phyloP scores from a whole-genome alignment of 2,797 vertebrate genomes.

The Selene dorsalis region DNA sequence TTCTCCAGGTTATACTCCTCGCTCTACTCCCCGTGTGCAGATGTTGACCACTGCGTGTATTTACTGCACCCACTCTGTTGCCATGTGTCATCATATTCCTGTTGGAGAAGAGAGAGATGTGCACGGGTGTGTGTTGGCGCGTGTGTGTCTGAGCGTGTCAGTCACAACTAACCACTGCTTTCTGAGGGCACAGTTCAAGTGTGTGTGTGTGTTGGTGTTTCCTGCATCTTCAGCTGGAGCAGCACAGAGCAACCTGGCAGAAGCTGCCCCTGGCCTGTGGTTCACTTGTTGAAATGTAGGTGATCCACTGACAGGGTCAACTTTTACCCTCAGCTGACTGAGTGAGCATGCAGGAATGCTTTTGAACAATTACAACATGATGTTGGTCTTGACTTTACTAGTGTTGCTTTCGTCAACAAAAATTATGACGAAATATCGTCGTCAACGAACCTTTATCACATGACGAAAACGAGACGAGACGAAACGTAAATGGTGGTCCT shows the following conservation, averaged over 20 bases:
- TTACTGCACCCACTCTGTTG: slow-evolving; percentile 42
- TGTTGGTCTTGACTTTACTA: background rate
- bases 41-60: slow-evolving; percentile 45
- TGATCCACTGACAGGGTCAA: slow-evolving; percentile 52
- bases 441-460: no score
- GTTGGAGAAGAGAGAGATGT: background rate
- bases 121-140: slow-evolving; percentile 31
- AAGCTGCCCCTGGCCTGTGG: slow-evolving; percentile 61
- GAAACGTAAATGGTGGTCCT: no score
- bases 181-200: slow-evolving; percentile 65
- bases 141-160: slow-evolving; percentile 15
- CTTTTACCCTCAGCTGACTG: slow-evolving; percentile 60
- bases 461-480: no score
- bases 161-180: slow-evolving; percentile 62
- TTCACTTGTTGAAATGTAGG: background rate
- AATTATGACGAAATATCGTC: no score
- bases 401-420: no score
- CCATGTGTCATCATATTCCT: slow-evolving; percentile 26
- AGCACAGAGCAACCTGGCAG: slow-evolving; percentile 34
- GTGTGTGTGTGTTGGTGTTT: slow-evolving; percentile 46
- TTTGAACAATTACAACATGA: slow-evolving; percentile 1
- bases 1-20: slow-evolving; percentile 80
- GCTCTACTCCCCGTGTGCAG: slow-evolving; percentile 66
- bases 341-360: slow-evolving; percentile 64
- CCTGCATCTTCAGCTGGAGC: slow-evolving; percentile 47